Base-by-base conservation (phyloP, 2,113 vertebrate genomes). In the Nerophis lumbriciformis region DNA sequence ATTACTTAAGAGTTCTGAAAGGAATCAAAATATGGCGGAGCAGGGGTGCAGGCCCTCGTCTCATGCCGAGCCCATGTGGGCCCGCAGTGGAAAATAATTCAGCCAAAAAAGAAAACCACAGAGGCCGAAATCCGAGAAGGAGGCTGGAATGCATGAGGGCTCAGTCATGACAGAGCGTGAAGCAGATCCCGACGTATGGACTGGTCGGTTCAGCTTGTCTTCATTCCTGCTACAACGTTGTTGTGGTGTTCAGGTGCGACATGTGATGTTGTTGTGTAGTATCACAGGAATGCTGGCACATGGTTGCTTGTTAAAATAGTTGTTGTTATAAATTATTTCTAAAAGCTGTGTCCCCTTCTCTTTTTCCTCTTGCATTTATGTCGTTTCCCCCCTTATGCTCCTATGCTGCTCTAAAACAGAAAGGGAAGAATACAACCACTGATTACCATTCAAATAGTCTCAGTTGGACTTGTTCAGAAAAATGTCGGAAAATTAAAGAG, bases 71-170 rank as follows among this genome's bases (percentile, higher is more conserved):
- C 55, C 53, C n/a, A 39, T 67, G 77, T 73, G 73, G 78, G 82
- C 79, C 72, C 71, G 85, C 38, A 35, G 73, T 77, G 74, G 80
- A 84, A 85, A 85, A 71, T 75, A 75, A 72, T 80, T 81, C 71
- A 7, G 39, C 10, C 2, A 19, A 37, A 50, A 44, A 48, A 61
- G 9, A 49, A 68, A 71, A 66, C 56, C 55, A 51, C 69, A 51
- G 63, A 67, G 77, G 78, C 63, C 52, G 83, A 88, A 89, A 85
- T 82, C 70, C 53, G 85, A 89, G 84, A 81, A 60, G 80, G 66
- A 78, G 69, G n/a, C 56, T 84, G 77, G 85, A 89, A 87, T 84
- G 80, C 36, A 4, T 4, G 48, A 76, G 72, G 72, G 83, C 72
- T 86, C 65, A 83, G 79, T 69, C 68, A 59, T 63, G 68, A 64